Evolutionary conservation across 2,113 vertebrate species (phyloP), one percentile per base, ranked within the genome.

Genomic region (Dromas ardeola): DNA sequence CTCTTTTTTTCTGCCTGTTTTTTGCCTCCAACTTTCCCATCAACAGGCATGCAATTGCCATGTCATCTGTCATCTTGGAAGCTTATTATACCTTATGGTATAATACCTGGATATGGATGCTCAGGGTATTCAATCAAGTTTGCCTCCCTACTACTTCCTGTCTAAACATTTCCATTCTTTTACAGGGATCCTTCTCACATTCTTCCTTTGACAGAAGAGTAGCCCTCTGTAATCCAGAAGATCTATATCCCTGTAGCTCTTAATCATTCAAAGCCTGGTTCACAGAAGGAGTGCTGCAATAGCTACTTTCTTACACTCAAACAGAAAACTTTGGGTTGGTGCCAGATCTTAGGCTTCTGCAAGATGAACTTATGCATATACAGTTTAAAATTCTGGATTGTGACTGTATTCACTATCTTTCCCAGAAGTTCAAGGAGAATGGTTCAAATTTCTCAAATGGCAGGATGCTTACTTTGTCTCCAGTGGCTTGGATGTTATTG

Each of bases 21-120:
- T 88, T 32, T 78, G 45, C 34, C 36, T 90, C 11, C 30, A 76
- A 0, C 38, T 69, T 74, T 38, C 65, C 36, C 1, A 2, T 81
- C 23, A 34, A 3, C 13, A 72, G 38, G 32, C 45, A 29, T 66
- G 38, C 5, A 4, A 29, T 40, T 69, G 17, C 21, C 0, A 0
- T 49, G 34, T 84, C 61, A 52, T 49, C 42, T 90, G 7, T 76
- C 34, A 15, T 58, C 36, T 79, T 79, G 58, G 27, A 94, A 91
- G 13, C 4, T 23, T 63, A 7, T 47, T 69, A 9, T 43, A 32
- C 34, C 16, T 82, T 43, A 10, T 10, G 26, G 38, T 43, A 49
- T 49, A 49, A 49, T 49, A 62, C 45, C 42, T 91, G 59, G 42
- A 55, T 59, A 12, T 55, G 45, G 14, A 38, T 84, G 29, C 26